A percentile compares a stretch with the other conserved stretches of the same genome.
Conservation (phyloP, 2,113 vertebrate species). For the Xiphophorus couchianus region DNA sequence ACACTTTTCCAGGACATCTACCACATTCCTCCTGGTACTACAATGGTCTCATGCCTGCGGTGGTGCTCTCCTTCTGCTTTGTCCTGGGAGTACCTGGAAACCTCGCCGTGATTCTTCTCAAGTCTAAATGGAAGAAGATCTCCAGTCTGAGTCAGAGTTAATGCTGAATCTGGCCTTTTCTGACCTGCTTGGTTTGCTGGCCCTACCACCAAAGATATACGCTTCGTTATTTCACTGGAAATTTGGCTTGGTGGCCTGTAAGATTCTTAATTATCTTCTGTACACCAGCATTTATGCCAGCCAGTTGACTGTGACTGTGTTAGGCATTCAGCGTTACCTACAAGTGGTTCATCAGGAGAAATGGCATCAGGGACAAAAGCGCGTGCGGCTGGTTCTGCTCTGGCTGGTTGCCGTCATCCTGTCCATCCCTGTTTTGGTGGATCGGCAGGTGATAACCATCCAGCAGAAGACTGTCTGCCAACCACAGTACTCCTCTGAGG, state of each 20-base stretch:
- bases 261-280: too few species aligned
- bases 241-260: slow-evolving; percentile 1
- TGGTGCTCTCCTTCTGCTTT: slow-evolving; percentile 33
- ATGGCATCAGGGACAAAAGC: neutral
- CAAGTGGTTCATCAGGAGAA: slow-evolving; percentile 20
- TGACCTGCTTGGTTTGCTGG: slow-evolving; percentile 40
- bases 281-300: slow-evolving; percentile 22
- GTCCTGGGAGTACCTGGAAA: slow-evolving; percentile 53
- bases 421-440: slow-evolving; percentile 7
- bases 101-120: slow-evolving; percentile 18
- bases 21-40: neutral
- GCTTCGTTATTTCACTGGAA: slow-evolving; percentile 10
- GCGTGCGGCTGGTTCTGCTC: neutral
- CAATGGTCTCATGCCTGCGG: neutral
- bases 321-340: slow-evolving; percentile 47
- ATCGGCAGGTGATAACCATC: neutral
- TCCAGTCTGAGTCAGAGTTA: slow-evolving; percentile 34
- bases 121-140: slow-evolving; percentile 12
- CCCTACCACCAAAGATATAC: slow-evolving; percentile 39
- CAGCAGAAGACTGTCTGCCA: rapidly evolving
- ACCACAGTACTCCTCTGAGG: neutral
- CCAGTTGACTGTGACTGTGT: slow-evolving; percentile 23
- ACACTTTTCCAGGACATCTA: neutral
- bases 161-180: slow-evolving; percentile 42
- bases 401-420: slow-evolving; percentile 28